Base-by-base conservation (phyloP, 2,797 vertebrate genomes). In the Hafferia zeledoni region DNA sequence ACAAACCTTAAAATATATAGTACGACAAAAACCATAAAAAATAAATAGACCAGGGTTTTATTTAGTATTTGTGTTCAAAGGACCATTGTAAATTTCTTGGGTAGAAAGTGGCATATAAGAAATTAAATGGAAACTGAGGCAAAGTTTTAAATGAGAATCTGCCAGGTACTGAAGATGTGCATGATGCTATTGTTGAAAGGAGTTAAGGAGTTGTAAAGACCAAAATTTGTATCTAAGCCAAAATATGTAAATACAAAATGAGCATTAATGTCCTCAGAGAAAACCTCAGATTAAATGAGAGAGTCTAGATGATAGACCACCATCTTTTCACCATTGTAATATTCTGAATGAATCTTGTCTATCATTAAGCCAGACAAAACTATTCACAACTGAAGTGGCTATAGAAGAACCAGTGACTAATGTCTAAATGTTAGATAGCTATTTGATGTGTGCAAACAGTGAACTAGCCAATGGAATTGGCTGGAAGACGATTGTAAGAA, bases 301-400 rank as follows among this genome's bases (percentile, higher is more conserved):
- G 30, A 81, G 35, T 30, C 47, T 63, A 68, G 69, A 79, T 91
- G 74, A 72, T 7, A 72, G 47, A 23, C 4, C 17, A 78, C 31
- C 22, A 30, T 56, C 0, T 43, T 90, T 90, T 88, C 31, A 30
- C 39, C 1, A 2, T 33, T 59, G 22, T 55, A 65, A 50, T 86
- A 81, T 49, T 83, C 37, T 71, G 63, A 79, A 86, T 52, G 24
- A 75, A 61, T 13, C 43, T 69, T 10, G 9, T 86, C 50, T 88
- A 27, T 83, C 72, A 90, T 83, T 86, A 91, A 94, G 19, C 25
- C 83, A 81, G 49, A 68, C 20, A 83, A 91, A 95, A 69, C 12
- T 71, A 33, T 57, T 35, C 74, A 81, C 35, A 65, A 94, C 57
- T 91, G 61, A 95, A 85, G 22, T 18, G 13, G 3, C 25, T 83